Percentiles rank a stretch among this genome's conserved stretches.
Evolutionary conservation across 2,888 invertebrate species (phyloP).

Genomic region (Acrobasis suavella): DNA sequence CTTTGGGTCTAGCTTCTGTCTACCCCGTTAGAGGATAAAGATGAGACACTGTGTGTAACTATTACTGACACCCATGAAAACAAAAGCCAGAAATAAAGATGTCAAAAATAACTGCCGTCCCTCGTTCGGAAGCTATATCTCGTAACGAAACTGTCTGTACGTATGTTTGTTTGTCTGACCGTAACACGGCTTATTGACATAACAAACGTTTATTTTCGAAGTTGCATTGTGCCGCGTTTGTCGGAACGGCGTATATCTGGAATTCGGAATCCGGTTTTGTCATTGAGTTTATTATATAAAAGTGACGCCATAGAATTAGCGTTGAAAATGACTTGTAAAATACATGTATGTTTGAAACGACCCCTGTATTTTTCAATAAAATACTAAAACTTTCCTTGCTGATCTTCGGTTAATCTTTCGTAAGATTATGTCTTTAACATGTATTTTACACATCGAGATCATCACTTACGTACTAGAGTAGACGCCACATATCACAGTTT

Average conservation of each 20-base stretch:
- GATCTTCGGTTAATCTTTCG: no score
- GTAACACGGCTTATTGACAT: slow-evolving; percentile 17
- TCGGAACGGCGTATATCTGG: slow-evolving; percentile 9
- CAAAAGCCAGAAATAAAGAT: not conserved
- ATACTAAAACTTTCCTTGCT: no score
- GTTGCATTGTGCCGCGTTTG: slow-evolving; percentile 6
- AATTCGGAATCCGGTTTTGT: slow-evolving; percentile 12
- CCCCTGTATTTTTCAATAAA: no score
- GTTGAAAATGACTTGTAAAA: no score
- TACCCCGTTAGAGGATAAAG: no score
- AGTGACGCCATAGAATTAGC: not conserved
- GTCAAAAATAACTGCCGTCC: not conserved
- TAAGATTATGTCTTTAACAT: no score
- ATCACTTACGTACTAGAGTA: no score
- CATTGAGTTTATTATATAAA: not conserved
- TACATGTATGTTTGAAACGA: no score
- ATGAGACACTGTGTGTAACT: no score
- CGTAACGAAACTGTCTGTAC: not conserved
- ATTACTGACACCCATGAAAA: not conserved
- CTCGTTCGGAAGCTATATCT: slow-evolving; percentile 1
- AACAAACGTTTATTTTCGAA: slow-evolving; percentile 17
- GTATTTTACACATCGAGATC: no score
- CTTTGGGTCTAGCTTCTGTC: no score
- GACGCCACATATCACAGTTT: no score
- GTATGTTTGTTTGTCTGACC: slow-evolving; percentile 16